phyloP scores from a whole-genome alignment of 1,140 invertebrate genomes.

The Radopholus similis region DNA sequence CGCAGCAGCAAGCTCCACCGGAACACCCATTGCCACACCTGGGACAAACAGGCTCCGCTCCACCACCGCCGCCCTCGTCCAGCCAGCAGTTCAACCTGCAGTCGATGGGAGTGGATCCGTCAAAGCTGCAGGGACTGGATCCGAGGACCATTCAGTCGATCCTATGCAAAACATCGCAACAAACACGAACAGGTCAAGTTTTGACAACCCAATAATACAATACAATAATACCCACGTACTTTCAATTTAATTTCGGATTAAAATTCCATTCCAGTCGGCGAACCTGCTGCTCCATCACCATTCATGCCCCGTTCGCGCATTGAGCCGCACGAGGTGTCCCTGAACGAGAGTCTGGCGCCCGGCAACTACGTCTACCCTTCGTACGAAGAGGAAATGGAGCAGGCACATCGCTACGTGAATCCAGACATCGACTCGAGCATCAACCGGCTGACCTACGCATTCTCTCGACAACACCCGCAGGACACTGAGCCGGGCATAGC shows the following conservation, averaged over 20 bases:
- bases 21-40: no score
- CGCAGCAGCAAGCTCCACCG: no score
- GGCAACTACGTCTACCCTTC: constrained; percentile 15
- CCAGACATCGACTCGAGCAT: constrained; percentile 4
- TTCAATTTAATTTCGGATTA: no score
- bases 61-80: not conserved
- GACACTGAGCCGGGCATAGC: not conserved
- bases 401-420: not conserved
- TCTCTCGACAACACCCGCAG: not conserved
- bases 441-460: constrained; percentile 9
- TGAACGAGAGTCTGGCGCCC: not conserved
- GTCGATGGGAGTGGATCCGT: not conserved
- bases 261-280: not conserved
- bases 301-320: not conserved
- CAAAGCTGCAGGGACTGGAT: not conserved
- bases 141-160: not conserved
- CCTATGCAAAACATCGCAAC: not conserved
- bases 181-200: no score
- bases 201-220: no score
- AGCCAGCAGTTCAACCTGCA: not conserved
- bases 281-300: not conserved
- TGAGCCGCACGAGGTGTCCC: not conserved
- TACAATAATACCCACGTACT: no score
- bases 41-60: no score
- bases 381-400: constrained; percentile 4